Conservation (phyloP, 2,797 vertebrate species). For the Huso huso region DNA sequence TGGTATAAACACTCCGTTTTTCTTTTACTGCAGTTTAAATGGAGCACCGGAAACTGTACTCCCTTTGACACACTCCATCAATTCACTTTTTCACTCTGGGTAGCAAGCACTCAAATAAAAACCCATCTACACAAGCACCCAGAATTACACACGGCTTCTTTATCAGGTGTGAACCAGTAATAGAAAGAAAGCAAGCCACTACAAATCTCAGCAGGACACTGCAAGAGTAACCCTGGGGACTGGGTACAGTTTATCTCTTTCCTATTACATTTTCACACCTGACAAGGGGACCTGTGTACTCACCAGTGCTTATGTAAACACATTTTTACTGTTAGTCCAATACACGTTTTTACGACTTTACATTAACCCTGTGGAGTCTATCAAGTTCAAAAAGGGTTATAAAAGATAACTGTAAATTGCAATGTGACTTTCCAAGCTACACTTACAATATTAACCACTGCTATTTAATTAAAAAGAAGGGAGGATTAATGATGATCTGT, state of each 20-base stretch:
- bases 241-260: slow-evolving; percentile 3
- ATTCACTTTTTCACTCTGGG: too few relatives aligned
- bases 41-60: too few relatives aligned
- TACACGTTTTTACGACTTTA: neutral
- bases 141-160: slow-evolving; percentile 11
- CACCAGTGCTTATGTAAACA: neutral
- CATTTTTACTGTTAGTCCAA: slow-evolving; percentile 2
- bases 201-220: slow-evolving; percentile 2
- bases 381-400: slow-evolving; percentile 3
- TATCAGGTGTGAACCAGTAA: slow-evolving; percentile 34
- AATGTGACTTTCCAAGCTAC: neutral
- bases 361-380: slow-evolving; percentile 1
- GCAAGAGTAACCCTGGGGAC: slow-evolving; percentile 12
- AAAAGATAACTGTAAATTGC: neutral
- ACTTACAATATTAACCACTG: neutral
- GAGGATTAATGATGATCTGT: too few relatives aligned
- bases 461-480: too few relatives aligned
- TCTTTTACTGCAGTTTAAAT: too few relatives aligned
- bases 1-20: too few relatives aligned
- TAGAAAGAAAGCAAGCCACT: slow-evolving; percentile 16
- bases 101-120: too few relatives aligned
- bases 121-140: too few relatives aligned
- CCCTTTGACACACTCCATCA: too few relatives aligned
- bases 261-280: slow-evolving; percentile 1
- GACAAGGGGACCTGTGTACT: neutral